These are phyloP conservation scores for Chlorocebus sabaeus DNA, from an alignment of 2,113 vertebrate genomes.

Conservation along the genomic window DNA sequence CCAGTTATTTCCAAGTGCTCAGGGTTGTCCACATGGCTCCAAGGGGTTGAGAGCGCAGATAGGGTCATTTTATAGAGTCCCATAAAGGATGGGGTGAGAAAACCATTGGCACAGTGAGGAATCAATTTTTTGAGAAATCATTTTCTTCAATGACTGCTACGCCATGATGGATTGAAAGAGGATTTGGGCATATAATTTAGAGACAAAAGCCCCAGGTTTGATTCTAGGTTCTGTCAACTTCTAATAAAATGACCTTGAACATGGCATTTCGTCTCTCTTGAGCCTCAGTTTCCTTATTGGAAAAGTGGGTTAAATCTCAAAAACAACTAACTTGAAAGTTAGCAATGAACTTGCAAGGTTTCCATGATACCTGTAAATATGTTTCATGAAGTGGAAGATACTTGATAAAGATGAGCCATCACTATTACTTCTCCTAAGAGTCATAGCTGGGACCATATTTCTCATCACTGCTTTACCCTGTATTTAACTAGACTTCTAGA, in stretches of 20 bases:
- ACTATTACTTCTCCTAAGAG: not conserved
- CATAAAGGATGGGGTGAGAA: not conserved
- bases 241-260: not conserved
- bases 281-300: not conserved
- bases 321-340: not conserved
- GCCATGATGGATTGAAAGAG: not conserved
- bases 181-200: not conserved
- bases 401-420: not conserved
- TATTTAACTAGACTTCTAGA: constrained; percentile 37
- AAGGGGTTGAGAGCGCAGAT: not conserved
- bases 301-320: not conserved
- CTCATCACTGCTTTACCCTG: not conserved
- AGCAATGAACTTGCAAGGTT: not conserved
- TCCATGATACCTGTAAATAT: not conserved
- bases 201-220: not conserved
- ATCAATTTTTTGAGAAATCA: not conserved
- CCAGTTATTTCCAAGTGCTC: not conserved
- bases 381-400: not conserved
- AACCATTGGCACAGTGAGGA: not conserved
- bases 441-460: not conserved
- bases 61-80: not conserved
- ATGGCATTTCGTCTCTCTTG: not conserved
- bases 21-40: not conserved
- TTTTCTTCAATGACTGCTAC: not conserved
- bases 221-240: not conserved